Evolutionary conservation across 1,140 invertebrate species (phyloP), one percentile per base, ranked within the genome.

Genomic region (Bombus sibiricus): DNA sequence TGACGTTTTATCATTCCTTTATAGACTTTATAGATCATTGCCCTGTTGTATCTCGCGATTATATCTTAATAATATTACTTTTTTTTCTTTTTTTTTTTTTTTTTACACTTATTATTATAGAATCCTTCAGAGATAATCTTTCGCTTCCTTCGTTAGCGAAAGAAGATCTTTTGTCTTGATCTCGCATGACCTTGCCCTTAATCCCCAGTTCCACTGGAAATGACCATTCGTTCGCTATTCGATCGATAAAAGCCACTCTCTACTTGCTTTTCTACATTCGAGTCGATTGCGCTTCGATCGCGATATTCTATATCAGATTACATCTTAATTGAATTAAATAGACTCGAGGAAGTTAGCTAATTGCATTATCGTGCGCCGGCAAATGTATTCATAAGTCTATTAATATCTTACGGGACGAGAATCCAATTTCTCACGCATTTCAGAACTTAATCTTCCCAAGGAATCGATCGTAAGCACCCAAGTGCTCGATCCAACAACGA

Each of bases 241-340:
- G 25, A 83, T 83, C 81, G 81, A 83, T 83, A 78, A 53, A 57
- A 69, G 9, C 64, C 74, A 41, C 28, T 74, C 41, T 34, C 62
- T 13, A 9, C 57, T 66, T 66, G n/a, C 59, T 78, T 83, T 78
- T 78, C 43, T 41, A 57, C 64, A 12, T 39, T 57, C 28, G 34
- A 69, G 59, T 83, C 74, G 43, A 68, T 77, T 69, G 74, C 41
- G 34, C 62, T 18, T 47, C 74, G 72, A 83, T 83, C 81, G 43
- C 15, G 81, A 83, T 78, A 68, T 68, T 83, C 64, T 66, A 41
- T 78, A 78, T 83, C 81, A 78, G 81, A 83, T 83, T 83, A 78
- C 81, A 66, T 68, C 81, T 78, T 78, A 78, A 83, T 83, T 69
- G 62, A 78, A 83, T 83, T 83, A 83, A 78, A 53, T 69, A 57